Percentiles rank a stretch among this genome's conserved stretches.
These are phyloP conservation scores for Melanotaenia maccullochi DNA, from an alignment of 2,797 vertebrate species.

Conservation along the genomic window DNA sequence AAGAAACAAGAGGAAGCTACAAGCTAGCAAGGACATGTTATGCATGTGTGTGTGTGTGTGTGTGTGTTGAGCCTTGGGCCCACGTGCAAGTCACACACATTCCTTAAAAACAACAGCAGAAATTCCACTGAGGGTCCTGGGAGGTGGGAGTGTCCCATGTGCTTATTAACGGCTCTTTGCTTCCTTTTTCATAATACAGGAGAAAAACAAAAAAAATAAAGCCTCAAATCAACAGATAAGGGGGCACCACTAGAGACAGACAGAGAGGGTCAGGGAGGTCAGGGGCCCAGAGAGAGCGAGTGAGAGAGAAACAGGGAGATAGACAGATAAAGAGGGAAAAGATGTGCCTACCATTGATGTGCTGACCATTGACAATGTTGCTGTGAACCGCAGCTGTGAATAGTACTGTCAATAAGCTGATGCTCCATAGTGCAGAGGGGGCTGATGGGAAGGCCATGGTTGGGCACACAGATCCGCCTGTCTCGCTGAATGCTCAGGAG, in stretches of 20 bases:
- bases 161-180: slow-evolving; percentile 75
- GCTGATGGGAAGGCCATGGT: slow-evolving; percentile 79
- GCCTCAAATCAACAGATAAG: slow-evolving; percentile 64
- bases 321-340: slow-evolving; percentile 32
- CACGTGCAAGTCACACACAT: slow-evolving; percentile 70
- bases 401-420: slow-evolving; percentile 71
- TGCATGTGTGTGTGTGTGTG: not conserved
- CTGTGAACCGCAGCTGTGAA: slow-evolving; percentile 70
- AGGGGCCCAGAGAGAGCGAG: slow-evolving; percentile 46
- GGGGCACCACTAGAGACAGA: slow-evolving; percentile 37
- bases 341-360: slow-evolving; percentile 49
- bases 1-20: not conserved
- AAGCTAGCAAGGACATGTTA: slow-evolving; percentile 6
- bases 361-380: slow-evolving; percentile 66
- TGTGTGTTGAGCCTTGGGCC: slow-evolving; percentile 3
- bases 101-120: slow-evolving; percentile 66
- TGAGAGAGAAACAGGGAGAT: slow-evolving; percentile 7
- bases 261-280: slow-evolving; percentile 49
- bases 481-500: slow-evolving; percentile 73
- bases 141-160: slow-evolving; percentile 66
- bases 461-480: slow-evolving; percentile 66
- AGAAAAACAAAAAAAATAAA: slow-evolving; percentile 54
- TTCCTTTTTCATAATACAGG: slow-evolving; percentile 72
- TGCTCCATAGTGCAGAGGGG: slow-evolving; percentile 56
- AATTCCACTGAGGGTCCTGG: slow-evolving; percentile 67